Base-by-base conservation (phyloP, 2,113 vertebrate genomes). In the Platycercus adscitus region DNA sequence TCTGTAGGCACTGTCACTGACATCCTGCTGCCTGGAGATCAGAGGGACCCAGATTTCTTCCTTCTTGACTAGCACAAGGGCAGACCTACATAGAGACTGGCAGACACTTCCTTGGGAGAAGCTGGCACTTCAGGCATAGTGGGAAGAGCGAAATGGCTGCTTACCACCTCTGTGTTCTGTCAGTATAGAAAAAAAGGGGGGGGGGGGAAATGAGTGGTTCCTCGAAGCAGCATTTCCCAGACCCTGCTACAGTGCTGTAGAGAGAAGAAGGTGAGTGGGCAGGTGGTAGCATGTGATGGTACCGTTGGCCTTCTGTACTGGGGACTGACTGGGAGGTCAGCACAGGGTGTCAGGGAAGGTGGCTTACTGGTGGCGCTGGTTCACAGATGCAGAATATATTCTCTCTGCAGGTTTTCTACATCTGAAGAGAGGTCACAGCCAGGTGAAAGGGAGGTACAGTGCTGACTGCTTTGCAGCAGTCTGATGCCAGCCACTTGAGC, bases 261-360 rank as follows among this genome's bases (percentile, higher is more conserved):
- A 35, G 55, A 68, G 78, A 29, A 70, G 20, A 19, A 68, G 44
- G 29, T 8, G 6, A 56, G 64, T 1, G 1, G 21, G 69, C 46
- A 39, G 39, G 14, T 11, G 44, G 71, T 20, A 47, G 29, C 26
- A 4, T 6, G 3, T 21, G 44, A 5, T 46, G 41, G 24, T 33
- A 17, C 35, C 63, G 1, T 1, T 9, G 63, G 7, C 58, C 28
- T 73, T 55, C 58, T 63, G 24, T 13, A 1, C 0, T 29, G 65
- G 50, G 35, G 8, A 41, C 4, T 2, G 10, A 15, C 35, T 19
- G 12, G 16, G 37, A 29, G 21, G 8, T 25, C 33, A 56, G 78
- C 28, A 50, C 39, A 55, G 47, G n/a, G 2, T 37, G 37, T 39
- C 28, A 49, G 77, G 29, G 68, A 53, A 70, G 41, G 37, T 5